Conservation (phyloP, 2,888 invertebrate species). For the Pyrrhia umbra region DNA sequence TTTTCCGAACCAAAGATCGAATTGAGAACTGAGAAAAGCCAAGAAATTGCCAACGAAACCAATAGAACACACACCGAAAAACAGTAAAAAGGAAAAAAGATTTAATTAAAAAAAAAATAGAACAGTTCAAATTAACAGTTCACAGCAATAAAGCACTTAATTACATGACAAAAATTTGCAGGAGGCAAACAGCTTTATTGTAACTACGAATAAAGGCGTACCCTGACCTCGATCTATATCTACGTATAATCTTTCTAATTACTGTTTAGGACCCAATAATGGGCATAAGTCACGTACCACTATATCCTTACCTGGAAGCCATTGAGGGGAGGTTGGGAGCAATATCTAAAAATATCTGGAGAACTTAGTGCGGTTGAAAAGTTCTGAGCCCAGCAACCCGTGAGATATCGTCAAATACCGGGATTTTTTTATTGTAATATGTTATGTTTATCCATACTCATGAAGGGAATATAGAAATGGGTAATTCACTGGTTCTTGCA, state of each 20-base stretch:
- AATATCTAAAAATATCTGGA: slow-evolving; percentile 30
- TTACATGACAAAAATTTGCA: not conserved
- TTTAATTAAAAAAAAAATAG: no score
- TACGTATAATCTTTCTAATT: slow-evolving; percentile 20
- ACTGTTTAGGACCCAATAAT: slow-evolving; percentile 33
- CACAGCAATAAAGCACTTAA: not conserved
- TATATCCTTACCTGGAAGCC: slow-evolving; percentile 24
- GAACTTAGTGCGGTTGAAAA: slow-evolving; percentile 8
- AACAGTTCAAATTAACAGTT: no score
- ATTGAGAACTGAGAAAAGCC: no score
- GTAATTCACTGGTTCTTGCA: not conserved
- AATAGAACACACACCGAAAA: no score
- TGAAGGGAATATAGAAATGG: not conserved
- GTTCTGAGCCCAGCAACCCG: not conserved
- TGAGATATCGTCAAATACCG: slow-evolving; percentile 12
- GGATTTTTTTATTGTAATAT: not conserved
- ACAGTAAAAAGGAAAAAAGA: no score
- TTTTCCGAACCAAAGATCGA: no score
- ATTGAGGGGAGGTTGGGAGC: slow-evolving; percentile 11
- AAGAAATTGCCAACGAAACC: no score
- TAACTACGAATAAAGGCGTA: not conserved
- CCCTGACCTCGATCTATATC: not conserved
- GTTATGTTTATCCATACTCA: not conserved
- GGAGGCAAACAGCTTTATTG: slow-evolving; percentile 1
- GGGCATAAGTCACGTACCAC: slow-evolving; percentile 34